Base-by-base conservation (phyloP, 1,140 invertebrate genomes). In the Rhagoletis pomonella region DNA sequence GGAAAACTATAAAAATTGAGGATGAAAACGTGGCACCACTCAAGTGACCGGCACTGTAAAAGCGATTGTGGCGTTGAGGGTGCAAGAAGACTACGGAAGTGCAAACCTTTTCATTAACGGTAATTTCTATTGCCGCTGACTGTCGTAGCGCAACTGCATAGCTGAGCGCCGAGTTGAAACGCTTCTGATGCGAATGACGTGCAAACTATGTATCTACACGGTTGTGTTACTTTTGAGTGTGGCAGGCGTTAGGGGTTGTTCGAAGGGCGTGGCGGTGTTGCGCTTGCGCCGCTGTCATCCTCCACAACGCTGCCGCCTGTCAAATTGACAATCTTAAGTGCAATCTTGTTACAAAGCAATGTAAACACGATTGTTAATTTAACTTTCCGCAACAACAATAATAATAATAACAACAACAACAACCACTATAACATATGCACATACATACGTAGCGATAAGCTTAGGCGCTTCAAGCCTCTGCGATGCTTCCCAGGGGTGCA, bases 321-420 rank as follows among this genome's bases (percentile, higher is more conserved):
- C 73, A 90, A 91, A 88, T 90, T 90, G 91, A 91, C 91, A 90
- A 90, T 90, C 91, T 90, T 92, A 92, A 92, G 91, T 92, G 91
- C 92, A 92, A 92, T 92, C 91, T 92, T 92, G 91, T 92, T 92
- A 92, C 91, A 91, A 92, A 92, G 90, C 91, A 92, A 92, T 92
- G 91, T 92, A 92, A 92, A 92, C 91, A 92, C 90, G 90, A 92
- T 92, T 92, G 91, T 92, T 90, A 92, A 91, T 92, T 92, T 81
- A 50, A 81, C 73, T 81, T 81, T 81, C 73, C 47, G 55, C 73
- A 81, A 81, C 73, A 81, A 81, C n/a, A 81, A 12, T 12, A 29
- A 29, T 29, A n/a, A n/a, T n/a, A 29, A 29, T 1, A 62, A 81
- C n/a, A 81, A 12, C 14, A 62, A 9, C 60, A 62, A 62, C 60